Percentiles rank a stretch among this genome's conserved stretches.
These are phyloP conservation scores for Parazoanthus darwini DNA, from an alignment of 92 coral and sea anemone species.

Conservation along the genomic window DNA sequence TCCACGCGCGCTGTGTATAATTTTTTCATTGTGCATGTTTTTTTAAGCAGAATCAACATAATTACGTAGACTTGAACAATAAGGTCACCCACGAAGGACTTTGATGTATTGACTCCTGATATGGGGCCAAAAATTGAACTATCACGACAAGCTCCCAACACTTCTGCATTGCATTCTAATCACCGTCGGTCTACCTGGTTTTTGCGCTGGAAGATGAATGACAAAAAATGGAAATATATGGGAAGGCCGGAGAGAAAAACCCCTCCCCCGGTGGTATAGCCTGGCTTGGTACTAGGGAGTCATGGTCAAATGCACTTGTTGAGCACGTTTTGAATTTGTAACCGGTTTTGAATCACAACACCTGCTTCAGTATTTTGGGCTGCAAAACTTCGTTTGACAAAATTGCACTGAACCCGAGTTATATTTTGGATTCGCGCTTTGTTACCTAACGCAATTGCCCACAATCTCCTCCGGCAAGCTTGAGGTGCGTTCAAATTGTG, in stretches of 20 bases:
- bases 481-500: no score
- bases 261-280: not conserved
- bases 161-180: not conserved
- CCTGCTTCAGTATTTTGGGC: slow-evolving; percentile 1
- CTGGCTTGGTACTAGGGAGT: not conserved
- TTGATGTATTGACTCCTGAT: slow-evolving; percentile 3
- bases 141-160: not conserved
- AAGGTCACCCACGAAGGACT: slow-evolving; percentile 35
- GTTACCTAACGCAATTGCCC: not conserved
- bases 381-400: not conserved
- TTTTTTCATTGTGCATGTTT: slow-evolving; percentile 20
- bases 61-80: slow-evolving; percentile 19
- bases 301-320: slow-evolving; percentile 17
- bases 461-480: not conserved
- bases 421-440: no score
- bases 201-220: not conserved
- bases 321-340: not conserved
- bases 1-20: slow-evolving; percentile 36
- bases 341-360: not conserved
- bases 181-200: not conserved
- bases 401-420: not conserved
- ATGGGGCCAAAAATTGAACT: not conserved
- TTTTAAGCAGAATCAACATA: slow-evolving; percentile 38
- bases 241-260: not conserved
- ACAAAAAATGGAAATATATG: not conserved